Percentiles rank a stretch among this genome's conserved stretches.
Conservation (phyloP, 1,140 invertebrate species). For the Ceratosolen fusciceps region DNA sequence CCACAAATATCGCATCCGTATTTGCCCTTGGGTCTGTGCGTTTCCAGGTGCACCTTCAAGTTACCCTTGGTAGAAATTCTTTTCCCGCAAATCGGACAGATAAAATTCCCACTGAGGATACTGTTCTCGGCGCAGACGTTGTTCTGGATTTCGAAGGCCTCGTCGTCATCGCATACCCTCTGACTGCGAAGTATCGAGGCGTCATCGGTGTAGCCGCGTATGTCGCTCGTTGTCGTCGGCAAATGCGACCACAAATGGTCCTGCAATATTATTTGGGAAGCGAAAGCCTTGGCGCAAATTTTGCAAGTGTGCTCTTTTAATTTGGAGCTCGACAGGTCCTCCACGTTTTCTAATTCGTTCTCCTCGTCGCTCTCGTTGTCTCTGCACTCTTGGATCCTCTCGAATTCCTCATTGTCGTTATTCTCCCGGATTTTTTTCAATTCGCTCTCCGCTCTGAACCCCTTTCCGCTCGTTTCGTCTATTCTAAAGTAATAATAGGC, state of each 20-base stretch:
- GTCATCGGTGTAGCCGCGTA: conserved; percentile 11
- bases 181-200: background rate
- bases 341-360: conserved; percentile 50
- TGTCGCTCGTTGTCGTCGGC: conserved; percentile 49
- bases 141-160: background rate
- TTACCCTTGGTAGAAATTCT: conserved; percentile 77
- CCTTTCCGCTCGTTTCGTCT: background rate
- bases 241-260: conserved; percentile 75
- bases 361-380: conserved; percentile 48
- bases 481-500: background rate
- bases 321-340: conserved; percentile 53
- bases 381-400: conserved; percentile 44
- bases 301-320: conserved; percentile 71
- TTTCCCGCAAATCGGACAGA: conserved; percentile 77
- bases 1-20: conserved; percentile 79
- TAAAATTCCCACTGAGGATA: conserved; percentile 60
- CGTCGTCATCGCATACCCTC: background rate
- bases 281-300: conserved; percentile 70
- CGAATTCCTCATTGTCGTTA: conserved; percentile 41
- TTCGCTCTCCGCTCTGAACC: conserved; percentile 12
- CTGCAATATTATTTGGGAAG: conserved; percentile 72
- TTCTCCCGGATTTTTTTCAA: conserved; percentile 38
- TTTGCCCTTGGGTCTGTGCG: conserved; percentile 76
- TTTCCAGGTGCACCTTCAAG: conserved; percentile 78
- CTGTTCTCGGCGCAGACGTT: conserved; percentile 36